A percentile compares a stretch with the other conserved stretches of the same genome.
Conservation (phyloP, 2,797 vertebrate species). For the Fistularia tabacaria region DNA sequence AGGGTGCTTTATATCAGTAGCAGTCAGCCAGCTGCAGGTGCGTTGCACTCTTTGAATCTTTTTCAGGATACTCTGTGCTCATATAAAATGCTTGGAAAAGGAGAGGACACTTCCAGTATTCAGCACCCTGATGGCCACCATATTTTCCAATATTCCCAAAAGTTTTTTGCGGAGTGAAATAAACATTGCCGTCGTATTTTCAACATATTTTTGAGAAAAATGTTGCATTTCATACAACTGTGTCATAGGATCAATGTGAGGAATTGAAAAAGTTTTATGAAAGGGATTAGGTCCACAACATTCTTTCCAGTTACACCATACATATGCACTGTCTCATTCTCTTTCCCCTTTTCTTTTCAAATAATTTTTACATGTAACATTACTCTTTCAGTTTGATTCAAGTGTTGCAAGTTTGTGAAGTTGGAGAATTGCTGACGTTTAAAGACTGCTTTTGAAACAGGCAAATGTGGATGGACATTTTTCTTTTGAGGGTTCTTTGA, state of each 20-base stretch:
- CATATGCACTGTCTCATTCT: slow-evolving; percentile 34
- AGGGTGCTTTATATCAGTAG: slow-evolving; percentile 52
- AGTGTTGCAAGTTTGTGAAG: slow-evolving; percentile 51
- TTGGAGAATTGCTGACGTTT: slow-evolving; percentile 30
- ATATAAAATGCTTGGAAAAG: slow-evolving; percentile 7
- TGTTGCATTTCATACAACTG: neutral
- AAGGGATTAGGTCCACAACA: slow-evolving; percentile 21
- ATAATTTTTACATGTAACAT: too few relatives aligned
- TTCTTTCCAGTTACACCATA: slow-evolving; percentile 22
- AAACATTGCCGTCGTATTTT: slow-evolving; percentile 1
- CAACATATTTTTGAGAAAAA: neutral
- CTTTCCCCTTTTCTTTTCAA: slow-evolving; percentile 21
- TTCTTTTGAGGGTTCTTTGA: slow-evolving; percentile 45
- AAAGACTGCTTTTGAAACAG: slow-evolving; percentile 30
- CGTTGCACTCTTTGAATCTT: slow-evolving; percentile 44
- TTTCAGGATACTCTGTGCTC: slow-evolving; percentile 31
- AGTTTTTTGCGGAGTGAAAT: neutral
- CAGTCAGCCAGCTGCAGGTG: slow-evolving; percentile 76
- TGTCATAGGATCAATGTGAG: neutral
- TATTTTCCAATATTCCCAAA: neutral
- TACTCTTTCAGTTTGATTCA: slow-evolving; percentile 33
- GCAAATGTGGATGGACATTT: slow-evolving; percentile 4
- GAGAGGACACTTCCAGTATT: slow-evolving; percentile 7
- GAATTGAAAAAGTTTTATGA: slow-evolving; percentile 47
- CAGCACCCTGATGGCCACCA: neutral